Evolutionary conservation across 2,797 vertebrate species (phyloP).

Genomic region (Spatula clypeata): DNA sequence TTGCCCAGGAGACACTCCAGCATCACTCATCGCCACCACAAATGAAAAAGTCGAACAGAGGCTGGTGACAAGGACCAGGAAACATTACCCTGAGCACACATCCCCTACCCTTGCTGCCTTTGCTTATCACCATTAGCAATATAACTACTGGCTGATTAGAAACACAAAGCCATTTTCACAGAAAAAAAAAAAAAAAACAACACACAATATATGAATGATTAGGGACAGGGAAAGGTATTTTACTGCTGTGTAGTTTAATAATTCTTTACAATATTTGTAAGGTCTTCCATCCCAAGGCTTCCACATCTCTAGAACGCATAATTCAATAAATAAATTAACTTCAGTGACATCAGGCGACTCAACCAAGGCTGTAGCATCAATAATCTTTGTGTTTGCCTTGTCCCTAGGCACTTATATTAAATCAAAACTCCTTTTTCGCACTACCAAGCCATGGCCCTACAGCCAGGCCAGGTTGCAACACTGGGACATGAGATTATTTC

Average conservation of each 20-base stretch:
- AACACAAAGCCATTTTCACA: constrained; percentile 18
- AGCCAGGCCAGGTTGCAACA: not conserved
- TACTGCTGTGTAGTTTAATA: not conserved
- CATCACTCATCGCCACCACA: not conserved
- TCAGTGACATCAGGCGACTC: not conserved
- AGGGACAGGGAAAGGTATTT: not conserved
- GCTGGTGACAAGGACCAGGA: constrained; percentile 23
- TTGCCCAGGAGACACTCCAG: constrained; percentile 27
- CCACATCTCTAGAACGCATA: not conserved
- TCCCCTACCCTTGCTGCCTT: not conserved
- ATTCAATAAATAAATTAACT: not conserved
- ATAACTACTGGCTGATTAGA: constrained; percentile 17
- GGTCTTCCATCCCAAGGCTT: not conserved
- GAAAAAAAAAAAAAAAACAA: not conserved
- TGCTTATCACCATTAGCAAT: constrained; percentile 34
- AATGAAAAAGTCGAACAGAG: constrained; percentile 16
- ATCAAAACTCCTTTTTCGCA: not conserved
- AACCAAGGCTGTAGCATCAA: not conserved
- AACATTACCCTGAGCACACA: not conserved
- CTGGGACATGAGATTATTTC: not conserved
- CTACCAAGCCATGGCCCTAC: not conserved
- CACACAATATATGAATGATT: not conserved
- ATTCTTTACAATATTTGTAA: not conserved
- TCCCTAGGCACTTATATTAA: not conserved
- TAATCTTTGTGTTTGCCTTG: not conserved